Conservation (phyloP, 2,888 invertebrate genomes). For the Himalopsyche japonica region DNA sequence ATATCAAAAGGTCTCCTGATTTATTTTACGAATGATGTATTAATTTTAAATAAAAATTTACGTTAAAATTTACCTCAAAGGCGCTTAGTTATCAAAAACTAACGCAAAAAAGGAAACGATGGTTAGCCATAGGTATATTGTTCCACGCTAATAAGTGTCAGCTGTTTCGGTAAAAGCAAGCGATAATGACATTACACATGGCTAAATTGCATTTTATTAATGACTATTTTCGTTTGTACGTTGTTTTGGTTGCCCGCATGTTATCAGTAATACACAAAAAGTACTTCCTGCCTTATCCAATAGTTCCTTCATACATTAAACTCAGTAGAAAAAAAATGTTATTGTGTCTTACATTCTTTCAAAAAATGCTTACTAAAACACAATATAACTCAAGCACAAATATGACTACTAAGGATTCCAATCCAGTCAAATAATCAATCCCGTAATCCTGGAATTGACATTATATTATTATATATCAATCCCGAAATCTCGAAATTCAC, state of each 20-base stretch:
- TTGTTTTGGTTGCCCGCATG: constrained; percentile 9
- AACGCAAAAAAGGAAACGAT: background rate
- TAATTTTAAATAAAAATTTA: background rate
- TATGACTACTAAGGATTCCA: no score
- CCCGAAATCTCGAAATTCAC: no score
- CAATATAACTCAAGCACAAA: no score
- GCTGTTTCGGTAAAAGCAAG: background rate
- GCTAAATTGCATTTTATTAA: background rate
- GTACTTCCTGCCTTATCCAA: constrained; percentile 3
- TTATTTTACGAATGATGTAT: no score
- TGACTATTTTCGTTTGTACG: background rate
- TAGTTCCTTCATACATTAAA: background rate
- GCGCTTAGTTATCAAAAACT: background rate
- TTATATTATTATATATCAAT: no score
- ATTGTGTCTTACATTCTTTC: no score
- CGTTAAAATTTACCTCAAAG: background rate
- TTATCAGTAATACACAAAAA: constrained; percentile 13
- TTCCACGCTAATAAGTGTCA: background rate
- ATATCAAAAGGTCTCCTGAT: no score
- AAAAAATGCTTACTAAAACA: no score
- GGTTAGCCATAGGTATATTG: background rate
- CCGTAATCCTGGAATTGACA: no score
- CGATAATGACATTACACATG: background rate
- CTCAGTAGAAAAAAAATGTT: background rate
- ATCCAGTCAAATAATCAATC: no score